phyloP scores from a whole-genome alignment of 2,888 invertebrate species.

The Phorcus lineatus region DNA sequence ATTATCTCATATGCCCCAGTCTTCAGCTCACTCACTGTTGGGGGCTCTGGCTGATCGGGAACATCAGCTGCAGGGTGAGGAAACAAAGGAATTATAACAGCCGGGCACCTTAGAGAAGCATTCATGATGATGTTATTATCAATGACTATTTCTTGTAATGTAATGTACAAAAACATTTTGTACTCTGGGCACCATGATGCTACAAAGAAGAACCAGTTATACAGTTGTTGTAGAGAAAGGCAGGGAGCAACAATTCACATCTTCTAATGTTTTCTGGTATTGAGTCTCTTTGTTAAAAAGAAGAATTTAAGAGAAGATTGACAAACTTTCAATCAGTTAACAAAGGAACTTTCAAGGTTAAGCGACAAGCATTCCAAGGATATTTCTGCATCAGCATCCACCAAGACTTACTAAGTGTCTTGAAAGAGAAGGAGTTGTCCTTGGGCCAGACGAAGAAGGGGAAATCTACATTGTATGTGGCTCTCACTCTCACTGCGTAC shows the following conservation, averaged over 20 bases:
- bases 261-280: no score
- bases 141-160: no score
- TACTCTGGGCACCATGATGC: no score
- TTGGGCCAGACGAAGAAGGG: conserved; percentile 80
- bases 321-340: not conserved
- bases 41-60: conserved; percentile 87
- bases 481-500: conserved; percentile 85
- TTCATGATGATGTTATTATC: no score
- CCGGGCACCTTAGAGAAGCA: not conserved
- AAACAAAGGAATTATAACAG: not conserved
- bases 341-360: not conserved
- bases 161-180: no score
- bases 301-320: no score
- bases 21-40: conserved; percentile 84
- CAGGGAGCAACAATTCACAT: no score
- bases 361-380: not conserved
- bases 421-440: conserved; percentile 83
- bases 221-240: no score
- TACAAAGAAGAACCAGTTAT: no score
- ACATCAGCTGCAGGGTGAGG: conserved; percentile 72
- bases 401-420: conserved; percentile 82
- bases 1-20: conserved; percentile 86
- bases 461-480: conserved; percentile 81
- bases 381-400: not conserved
- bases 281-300: no score